phyloP scores from a whole-genome alignment of 2,888 invertebrate genomes.

The Leptinotarsa peninsularis region DNA sequence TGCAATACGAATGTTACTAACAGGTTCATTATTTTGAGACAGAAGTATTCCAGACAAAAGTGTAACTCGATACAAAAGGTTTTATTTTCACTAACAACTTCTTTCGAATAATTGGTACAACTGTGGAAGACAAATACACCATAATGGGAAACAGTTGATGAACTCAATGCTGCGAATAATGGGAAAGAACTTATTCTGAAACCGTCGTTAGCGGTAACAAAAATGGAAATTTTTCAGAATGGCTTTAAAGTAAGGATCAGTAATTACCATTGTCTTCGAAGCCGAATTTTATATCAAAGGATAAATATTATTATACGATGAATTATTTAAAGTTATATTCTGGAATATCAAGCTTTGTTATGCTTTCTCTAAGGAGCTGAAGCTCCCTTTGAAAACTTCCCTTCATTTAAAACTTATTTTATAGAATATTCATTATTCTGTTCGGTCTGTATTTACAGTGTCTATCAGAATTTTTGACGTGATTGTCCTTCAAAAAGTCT shows the following conservation, averaged over 20 bases:
- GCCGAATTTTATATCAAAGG: conserved; percentile 23
- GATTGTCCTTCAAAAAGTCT: no score
- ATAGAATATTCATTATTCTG: neutral
- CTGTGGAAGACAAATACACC: conserved; percentile 33
- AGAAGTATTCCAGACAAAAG: conserved; percentile 16
- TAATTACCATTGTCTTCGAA: conserved; percentile 27
- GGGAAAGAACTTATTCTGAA: conserved; percentile 19
- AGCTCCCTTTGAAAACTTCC: neutral
- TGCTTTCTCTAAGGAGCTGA: conserved; percentile 3
- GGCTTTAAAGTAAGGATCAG: conserved; percentile 26
- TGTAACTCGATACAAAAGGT: conserved; percentile 38
- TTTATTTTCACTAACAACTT: conserved; percentile 38
- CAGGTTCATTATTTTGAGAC: conserved; percentile 29
- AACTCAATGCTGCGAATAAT: conserved; percentile 33
- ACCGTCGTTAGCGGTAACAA: conserved; percentile 18
- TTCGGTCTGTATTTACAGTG: neutral
- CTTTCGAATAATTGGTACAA: conserved; percentile 38
- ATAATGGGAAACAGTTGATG: conserved; percentile 32
- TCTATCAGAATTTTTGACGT: neutral
- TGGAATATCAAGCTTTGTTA: conserved; percentile 12
- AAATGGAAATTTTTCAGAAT: conserved; percentile 26
- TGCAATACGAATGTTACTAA: neutral
- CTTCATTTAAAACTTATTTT: conserved; percentile 1
- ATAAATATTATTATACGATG: conserved; percentile 30
- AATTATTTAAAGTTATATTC: conserved; percentile 26